Conservation (phyloP, 2,113 vertebrate species). For the Hystrix brachyura region DNA sequence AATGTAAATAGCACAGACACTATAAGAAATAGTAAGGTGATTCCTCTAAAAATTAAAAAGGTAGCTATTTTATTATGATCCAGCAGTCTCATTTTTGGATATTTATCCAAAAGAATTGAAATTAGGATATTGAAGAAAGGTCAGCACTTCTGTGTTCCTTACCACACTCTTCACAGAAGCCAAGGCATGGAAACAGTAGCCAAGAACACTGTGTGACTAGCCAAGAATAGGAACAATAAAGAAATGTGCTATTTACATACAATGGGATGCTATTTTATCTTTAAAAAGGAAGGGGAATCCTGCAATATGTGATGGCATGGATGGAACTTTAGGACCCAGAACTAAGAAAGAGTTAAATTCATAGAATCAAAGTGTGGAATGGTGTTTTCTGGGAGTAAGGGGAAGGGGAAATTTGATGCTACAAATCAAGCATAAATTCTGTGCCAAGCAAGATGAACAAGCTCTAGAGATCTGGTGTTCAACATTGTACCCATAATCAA, state of each 20-base stretch:
- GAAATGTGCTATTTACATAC: background rate
- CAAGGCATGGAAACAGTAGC: background rate
- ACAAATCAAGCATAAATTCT: background rate
- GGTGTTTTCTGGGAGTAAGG: background rate
- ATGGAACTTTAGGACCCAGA: background rate
- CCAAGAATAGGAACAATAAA: background rate
- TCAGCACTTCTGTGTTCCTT: background rate
- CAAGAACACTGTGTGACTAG: background rate
- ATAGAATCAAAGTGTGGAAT: background rate
- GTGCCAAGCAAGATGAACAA: background rate
- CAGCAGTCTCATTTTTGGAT: background rate
- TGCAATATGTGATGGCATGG: background rate
- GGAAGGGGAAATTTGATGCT: background rate
- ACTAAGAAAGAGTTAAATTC: background rate
- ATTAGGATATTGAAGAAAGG: background rate
- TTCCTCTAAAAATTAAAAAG: slow-evolving; percentile 20
- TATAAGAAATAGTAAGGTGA: background rate
- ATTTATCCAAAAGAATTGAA: background rate
- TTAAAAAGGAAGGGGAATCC: background rate
- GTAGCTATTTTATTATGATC: background rate
- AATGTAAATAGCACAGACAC: background rate
- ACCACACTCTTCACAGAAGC: background rate
- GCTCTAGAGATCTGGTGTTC: background rate
- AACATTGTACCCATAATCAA: background rate
- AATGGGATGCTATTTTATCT: background rate